These are phyloP conservation scores for Lepidocyrtinus sp. DNA, from an alignment of 2,888 invertebrate genomes.

Conservation along the genomic window DNA sequence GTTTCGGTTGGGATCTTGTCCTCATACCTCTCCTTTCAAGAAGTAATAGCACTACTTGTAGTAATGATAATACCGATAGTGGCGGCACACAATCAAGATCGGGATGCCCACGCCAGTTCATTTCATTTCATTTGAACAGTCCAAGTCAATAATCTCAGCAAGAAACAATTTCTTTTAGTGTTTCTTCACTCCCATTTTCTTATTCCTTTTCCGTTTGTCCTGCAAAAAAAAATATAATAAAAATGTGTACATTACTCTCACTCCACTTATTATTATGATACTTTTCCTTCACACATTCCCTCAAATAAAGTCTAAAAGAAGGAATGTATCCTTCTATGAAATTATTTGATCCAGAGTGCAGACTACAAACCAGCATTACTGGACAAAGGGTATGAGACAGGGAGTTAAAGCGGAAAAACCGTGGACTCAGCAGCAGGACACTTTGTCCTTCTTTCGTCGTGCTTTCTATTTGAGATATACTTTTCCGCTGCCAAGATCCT, in stretches of 20 bases:
- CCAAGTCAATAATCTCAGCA: constrained; percentile 54
- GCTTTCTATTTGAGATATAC: neutral
- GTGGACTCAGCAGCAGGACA: constrained; percentile 8
- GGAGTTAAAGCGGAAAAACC: neutral
- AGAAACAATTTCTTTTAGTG: constrained; percentile 25
- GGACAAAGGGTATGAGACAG: constrained; percentile 1
- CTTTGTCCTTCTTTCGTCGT: neutral
- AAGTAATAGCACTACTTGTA: neutral
- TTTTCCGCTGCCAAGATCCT: too few species aligned
- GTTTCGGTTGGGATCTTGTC: neutral
- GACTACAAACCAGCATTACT: too few species aligned
- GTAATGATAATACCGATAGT: neutral
- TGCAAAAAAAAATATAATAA: constrained; percentile 44
- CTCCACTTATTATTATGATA: too few species aligned
- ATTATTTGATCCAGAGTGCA: too few species aligned
- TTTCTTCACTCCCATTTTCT: constrained; percentile 11
- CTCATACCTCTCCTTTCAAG: too few species aligned
- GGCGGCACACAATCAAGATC: constrained; percentile 22
- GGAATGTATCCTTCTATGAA: too few species aligned
- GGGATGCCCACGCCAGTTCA: constrained; percentile 55
- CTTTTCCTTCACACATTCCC: too few species aligned
- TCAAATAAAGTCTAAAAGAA: too few species aligned
- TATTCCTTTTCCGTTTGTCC: constrained; percentile 14
- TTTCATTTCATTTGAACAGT: constrained; percentile 56
- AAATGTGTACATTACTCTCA: constrained; percentile 7